A percentile compares a stretch with the other conserved stretches of the same genome.
Evolutionary conservation across 2,113 vertebrate species (phyloP).

Genomic region (Clarias magur): DNA sequence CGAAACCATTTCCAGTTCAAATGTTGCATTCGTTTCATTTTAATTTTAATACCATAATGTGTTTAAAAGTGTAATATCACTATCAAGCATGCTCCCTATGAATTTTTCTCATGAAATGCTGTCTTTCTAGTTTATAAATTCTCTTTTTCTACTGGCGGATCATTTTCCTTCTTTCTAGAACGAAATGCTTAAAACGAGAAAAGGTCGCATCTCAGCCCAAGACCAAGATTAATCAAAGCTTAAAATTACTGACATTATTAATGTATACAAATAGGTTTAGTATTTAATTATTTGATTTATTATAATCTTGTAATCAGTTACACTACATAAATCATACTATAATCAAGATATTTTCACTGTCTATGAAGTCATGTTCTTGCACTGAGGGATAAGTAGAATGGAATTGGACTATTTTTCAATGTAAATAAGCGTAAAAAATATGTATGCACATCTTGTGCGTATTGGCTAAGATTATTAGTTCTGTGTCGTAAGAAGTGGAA

Average conservation of each 20-base stretch:
- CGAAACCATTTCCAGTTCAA: neutral
- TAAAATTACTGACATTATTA: neutral
- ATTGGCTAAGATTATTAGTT: neutral
- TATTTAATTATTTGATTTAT: neutral
- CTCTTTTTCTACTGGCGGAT: neutral
- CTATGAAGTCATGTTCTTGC: neutral
- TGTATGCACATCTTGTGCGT: neutral
- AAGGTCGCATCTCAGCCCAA: neutral
- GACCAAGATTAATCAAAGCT: neutral
- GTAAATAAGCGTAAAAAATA: neutral
- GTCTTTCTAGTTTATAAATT: neutral
- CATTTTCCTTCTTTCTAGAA: neutral
- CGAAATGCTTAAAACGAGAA: neutral
- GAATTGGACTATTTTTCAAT: neutral
- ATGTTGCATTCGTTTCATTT: neutral
- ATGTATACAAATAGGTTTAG: neutral
- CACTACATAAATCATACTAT: neutral
- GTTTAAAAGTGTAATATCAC: neutral
- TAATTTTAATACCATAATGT: neutral
- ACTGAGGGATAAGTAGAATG: neutral
- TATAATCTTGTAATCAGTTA: neutral
- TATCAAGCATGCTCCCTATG: neutral
- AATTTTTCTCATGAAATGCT: neutral
- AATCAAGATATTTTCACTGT: neutral
- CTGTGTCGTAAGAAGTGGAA: neutral